These are phyloP conservation scores for Platysternon megacephalum DNA, from an alignment of 2,113 vertebrate species.

Conservation along the genomic window DNA sequence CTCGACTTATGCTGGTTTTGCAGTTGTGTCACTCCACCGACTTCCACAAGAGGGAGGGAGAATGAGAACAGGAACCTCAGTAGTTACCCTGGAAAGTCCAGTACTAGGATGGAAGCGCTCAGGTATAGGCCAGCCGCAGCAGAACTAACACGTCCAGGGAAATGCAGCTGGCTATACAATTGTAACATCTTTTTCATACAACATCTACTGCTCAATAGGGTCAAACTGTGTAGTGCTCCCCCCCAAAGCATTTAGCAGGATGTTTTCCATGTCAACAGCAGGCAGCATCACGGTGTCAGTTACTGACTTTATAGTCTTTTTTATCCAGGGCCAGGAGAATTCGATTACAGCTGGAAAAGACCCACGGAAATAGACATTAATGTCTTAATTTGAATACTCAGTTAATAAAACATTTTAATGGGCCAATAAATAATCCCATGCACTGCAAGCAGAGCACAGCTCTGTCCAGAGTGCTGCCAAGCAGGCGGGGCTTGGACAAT, in stretches of 20 bases:
- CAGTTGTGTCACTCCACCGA: not conserved
- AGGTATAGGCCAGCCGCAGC: not conserved
- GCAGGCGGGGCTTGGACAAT: not conserved
- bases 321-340: not conserved
- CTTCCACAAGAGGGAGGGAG: not conserved
- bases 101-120: not conserved
- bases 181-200: not conserved
- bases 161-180: not conserved
- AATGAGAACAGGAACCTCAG: not conserved
- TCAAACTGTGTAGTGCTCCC: not conserved
- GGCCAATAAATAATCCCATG: not conserved
- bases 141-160: not conserved
- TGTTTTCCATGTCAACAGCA: not conserved
- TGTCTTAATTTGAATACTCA: not conserved
- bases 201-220: not conserved
- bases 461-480: not conserved
- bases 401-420: constrained; percentile 12
- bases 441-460: not conserved
- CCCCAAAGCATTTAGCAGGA: not conserved
- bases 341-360: not conserved
- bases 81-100: not conserved
- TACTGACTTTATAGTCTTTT: not conserved
- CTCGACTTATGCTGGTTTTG: not conserved
- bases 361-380: not conserved
- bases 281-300: not conserved